Percentiles rank a stretch among this genome's conserved stretches.
phyloP scores from a whole-genome alignment of 2,797 vertebrate species.

The Tenualosa ilisha region DNA sequence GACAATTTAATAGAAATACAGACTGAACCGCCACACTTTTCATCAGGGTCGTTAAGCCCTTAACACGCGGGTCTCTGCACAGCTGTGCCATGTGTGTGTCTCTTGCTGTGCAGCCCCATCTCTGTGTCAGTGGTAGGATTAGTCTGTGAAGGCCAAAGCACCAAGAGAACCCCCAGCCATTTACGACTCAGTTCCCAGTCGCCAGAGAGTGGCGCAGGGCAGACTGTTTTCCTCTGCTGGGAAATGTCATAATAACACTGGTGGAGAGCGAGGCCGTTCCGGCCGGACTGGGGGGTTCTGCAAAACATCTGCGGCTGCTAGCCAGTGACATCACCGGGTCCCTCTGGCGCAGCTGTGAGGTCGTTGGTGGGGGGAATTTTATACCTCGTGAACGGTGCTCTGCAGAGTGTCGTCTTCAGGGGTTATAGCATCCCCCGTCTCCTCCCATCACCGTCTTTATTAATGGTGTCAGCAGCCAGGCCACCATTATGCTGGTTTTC shows the following conservation, averaged over 20 bases:
- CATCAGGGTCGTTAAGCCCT: background rate
- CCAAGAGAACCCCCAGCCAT: background rate
- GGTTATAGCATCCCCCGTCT: conserved; percentile 9
- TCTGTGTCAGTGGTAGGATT: background rate
- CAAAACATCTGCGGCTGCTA: conserved; percentile 65
- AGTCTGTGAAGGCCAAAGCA: background rate
- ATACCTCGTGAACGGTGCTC: conserved; percentile 51
- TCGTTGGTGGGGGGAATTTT: conserved; percentile 60
- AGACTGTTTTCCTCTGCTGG: conserved; percentile 4
- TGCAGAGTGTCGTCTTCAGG: conserved; percentile 43
- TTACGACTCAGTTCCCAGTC: background rate
- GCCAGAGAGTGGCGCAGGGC: background rate
- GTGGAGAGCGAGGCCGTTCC: background rate
- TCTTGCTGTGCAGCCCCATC: background rate
- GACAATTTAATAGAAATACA: background rate
- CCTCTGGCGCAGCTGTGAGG: conserved; percentile 62
- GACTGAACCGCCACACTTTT: background rate
- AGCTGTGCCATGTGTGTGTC: background rate
- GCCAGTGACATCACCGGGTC: conserved; percentile 61
- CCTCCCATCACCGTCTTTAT: conserved; percentile 35
- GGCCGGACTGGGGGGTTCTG: conserved; percentile 15
- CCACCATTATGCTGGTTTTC: background rate
- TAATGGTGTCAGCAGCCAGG: conserved; percentile 43
- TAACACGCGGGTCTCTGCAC: background rate
- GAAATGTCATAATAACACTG: background rate